These are phyloP conservation scores for Nephrocerus scutellatus DNA, from an alignment of 2,888 invertebrate species.

Conservation along the genomic window DNA sequence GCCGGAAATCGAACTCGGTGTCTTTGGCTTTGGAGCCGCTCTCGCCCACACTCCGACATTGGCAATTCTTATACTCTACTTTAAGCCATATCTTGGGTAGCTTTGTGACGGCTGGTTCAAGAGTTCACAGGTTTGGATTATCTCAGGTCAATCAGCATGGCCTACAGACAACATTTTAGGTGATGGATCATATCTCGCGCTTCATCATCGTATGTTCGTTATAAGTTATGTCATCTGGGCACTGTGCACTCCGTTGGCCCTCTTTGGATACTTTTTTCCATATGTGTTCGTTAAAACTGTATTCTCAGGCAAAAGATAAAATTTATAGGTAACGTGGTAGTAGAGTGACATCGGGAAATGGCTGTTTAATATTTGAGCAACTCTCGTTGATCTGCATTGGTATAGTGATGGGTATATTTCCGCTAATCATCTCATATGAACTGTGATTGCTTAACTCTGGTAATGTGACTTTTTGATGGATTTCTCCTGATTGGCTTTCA, in stretches of 20 bases:
- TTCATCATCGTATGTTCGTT: conserved; percentile 66
- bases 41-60: conserved; percentile 86
- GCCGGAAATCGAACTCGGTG: no score
- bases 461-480: conserved; percentile 87
- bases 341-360: conserved; percentile 76
- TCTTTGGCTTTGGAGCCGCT: conserved; percentile 84
- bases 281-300: conserved; percentile 70
- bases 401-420: conserved; percentile 65
- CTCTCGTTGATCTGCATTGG: conserved; percentile 75
- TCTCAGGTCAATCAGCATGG: conserved; percentile 56
- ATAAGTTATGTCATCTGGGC: conserved; percentile 82
- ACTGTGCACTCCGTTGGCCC: conserved; percentile 69
- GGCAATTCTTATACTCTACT: conserved; percentile 89
- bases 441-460: conserved; percentile 65
- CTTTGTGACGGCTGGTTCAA: conserved; percentile 84
- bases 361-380: conserved; percentile 81
- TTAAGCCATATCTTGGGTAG: conserved; percentile 82
- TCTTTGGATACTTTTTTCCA: conserved; percentile 88
- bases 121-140: conserved; percentile 63
- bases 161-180: conserved; percentile 56
- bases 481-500: conserved; percentile 92
- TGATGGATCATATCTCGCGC: conserved; percentile 61
- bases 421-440: conserved; percentile 59
- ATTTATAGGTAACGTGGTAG: conserved; percentile 80
- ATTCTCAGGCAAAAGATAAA: conserved; percentile 58